A percentile compares a stretch with the other conserved stretches of the same genome.
Evolutionary conservation across 1,140 invertebrate genomes (phyloP).

Genomic region (Pygmarrhopalites habei): DNA sequence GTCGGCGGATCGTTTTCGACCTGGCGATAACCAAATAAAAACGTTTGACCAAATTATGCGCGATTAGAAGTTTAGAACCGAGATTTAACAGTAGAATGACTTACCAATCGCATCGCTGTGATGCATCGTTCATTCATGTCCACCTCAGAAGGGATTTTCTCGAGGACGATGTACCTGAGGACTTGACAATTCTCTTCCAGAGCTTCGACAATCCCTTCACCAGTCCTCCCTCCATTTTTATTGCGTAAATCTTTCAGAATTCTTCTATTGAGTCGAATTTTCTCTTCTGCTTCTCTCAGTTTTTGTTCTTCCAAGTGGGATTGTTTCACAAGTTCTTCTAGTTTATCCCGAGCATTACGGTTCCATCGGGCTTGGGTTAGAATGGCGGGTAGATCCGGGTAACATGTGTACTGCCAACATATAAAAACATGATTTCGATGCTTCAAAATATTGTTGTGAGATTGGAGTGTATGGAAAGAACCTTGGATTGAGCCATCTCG

Average conservation of each 20-base stretch:
- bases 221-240: not conserved
- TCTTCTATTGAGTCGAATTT: not conserved
- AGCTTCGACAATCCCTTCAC: not conserved
- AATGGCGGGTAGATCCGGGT: not conserved
- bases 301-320: not conserved
- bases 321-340: not conserved
- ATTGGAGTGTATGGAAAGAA: not conserved
- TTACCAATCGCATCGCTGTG: not conserved
- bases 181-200: not conserved
- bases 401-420: not conserved
- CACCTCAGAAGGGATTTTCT: not conserved
- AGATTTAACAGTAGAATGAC: too few relatives aligned
- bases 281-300: not conserved
- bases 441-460: not conserved
- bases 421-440: not conserved
- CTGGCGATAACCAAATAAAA: not conserved
- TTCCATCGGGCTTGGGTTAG: not conserved
- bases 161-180: not conserved
- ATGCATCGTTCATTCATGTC: not conserved
- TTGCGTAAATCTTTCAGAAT: not conserved
- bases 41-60: not conserved
- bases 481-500: conserved; percentile 4
- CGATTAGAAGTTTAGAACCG: too few relatives aligned
- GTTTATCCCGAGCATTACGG: not conserved
- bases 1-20: conserved; percentile 2